phyloP scores from a whole-genome alignment of 2,888 invertebrate genomes.

The Acleris laterana region DNA sequence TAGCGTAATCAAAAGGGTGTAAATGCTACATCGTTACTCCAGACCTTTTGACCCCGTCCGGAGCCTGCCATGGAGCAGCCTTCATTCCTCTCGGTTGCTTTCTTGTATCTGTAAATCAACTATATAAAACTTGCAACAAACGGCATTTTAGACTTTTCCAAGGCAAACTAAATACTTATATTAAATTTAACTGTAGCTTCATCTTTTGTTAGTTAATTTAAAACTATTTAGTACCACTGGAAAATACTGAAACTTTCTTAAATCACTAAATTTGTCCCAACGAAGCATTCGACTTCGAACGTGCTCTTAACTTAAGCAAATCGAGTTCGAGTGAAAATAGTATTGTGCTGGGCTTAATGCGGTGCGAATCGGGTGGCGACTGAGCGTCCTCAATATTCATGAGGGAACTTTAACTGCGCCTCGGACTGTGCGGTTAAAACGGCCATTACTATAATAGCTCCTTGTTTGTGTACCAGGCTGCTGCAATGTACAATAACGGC shows the following conservation, averaged over 20 bases:
- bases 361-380: slow-evolving; percentile 43
- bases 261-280: slow-evolving; percentile 25
- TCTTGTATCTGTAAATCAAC: no score
- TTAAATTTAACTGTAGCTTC: background rate
- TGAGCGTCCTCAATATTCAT: slow-evolving; percentile 72
- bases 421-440: slow-evolving; percentile 63
- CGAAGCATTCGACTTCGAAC: slow-evolving; percentile 14
- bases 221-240: background rate
- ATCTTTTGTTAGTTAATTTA: background rate
- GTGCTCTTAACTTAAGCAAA: slow-evolving; percentile 38
- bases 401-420: slow-evolving; percentile 63
- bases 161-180: no score
- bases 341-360: slow-evolving; percentile 38
- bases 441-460: slow-evolving; percentile 62
- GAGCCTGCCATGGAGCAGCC: slow-evolving; percentile 7
- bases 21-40: slow-evolving; percentile 29
- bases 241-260: background rate
- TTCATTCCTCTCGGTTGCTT: background rate
- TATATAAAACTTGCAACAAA: no score
- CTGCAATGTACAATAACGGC: slow-evolving; percentile 23
- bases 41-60: slow-evolving; percentile 7
- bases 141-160: no score
- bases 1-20: slow-evolving; percentile 33
- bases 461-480: slow-evolving; percentile 40
- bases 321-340: slow-evolving; percentile 38